Base-by-base conservation (phyloP, 2,797 vertebrate species). In the Allobates femoralis region DNA sequence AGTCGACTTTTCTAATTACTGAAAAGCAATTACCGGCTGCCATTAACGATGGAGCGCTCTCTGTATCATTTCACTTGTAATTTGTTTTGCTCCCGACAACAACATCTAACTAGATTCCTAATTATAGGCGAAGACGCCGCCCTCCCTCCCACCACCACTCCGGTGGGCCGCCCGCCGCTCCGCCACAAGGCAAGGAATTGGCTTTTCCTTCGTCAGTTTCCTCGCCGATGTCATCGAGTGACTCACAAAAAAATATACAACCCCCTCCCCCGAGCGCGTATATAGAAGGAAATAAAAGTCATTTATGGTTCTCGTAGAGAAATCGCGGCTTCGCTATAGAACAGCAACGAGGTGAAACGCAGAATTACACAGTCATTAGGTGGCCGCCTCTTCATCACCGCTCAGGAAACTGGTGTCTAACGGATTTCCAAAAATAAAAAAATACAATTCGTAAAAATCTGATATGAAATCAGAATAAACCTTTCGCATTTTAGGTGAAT, bases 1-100 rank as follows among this genome's bases (percentile, higher is more conserved):
- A 50, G 79, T 18, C 18, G 85, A 76, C 71, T 82, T 86, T 86
- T 86, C 58, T 86, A 86, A 86, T 86, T 83, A 86, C 80, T 56
- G 62, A 69, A 56, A 86, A 77, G 85, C 85, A 86, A 86, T 86
- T 86, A 86, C 79, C 30, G 41, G 41, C 56, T 34, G 85, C 60
- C 60, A 69, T 78, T 83, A 83, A 77, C 71, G 85, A 76, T 55
- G 79, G 41, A 78, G 82, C 71, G 66, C 30, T 30, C 62, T 15
- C 62, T 64, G 66, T 86, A 76, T 76, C 85, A 82, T 76, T 82
- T 82, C 71, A 77, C 79, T 82, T 50, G 50, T 74, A 86, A 86
- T 82, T 77, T 86, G 73, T 86, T 86, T 82, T 82, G 58, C 79
- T 83, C 32, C 55, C 37, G 82, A 86, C 85, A 86, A 82, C 56